Base-by-base conservation (phyloP, 2,113 vertebrate species). In the Peucedramus taeniatus region DNA sequence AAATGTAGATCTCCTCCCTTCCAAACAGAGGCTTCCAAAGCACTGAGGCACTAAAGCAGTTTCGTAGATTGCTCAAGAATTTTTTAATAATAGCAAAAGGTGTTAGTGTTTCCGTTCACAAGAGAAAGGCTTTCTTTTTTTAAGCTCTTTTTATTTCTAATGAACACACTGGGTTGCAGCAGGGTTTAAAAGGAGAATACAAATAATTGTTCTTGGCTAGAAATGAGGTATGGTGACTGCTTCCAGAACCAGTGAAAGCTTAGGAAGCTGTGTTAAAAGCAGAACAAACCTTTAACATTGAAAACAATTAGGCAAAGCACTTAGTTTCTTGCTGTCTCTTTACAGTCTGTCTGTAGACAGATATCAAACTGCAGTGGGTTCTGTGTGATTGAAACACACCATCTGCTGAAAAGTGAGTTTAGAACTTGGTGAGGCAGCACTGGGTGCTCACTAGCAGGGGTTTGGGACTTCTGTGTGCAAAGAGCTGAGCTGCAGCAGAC, bases 41-140 rank as follows among this genome's bases (percentile, higher is more conserved):
- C 54, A 87, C 93, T 4, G 2, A 91, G 93, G 91, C 81, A 85
- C 89, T 96, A 33, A 85, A 90, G 94, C 15, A 0, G 63, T 83
- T 95, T 89, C 24, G 64, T 84, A 76, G 75, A 89, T 95, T 93
- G 79, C 64, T 95, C 87, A 95, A 94, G 94, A 96, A 94, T 97
- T 96, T 96, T 95, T 96, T 96, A 96, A 96, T 95, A 96, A 96
- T 3, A 45, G 42, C 26, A 78, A 65, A 93, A 95, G 91, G 89
- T 96, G 91, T 85, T 79, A 23, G 74, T 87, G 63, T 91, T 95
- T 71, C 84, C 22, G 12, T 68, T 93, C 79, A 70, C 30, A 50
- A 61, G 83, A 92, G 82, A 59, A 44, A 60, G 66, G 19, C 13
- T 79, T 89, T 42, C 13, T 83, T 42, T 71, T 64, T 39, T 70